These are phyloP conservation scores for Acromyrmex heyeri DNA, from an alignment of 1,140 invertebrate genomes.

Conservation along the genomic window DNA sequence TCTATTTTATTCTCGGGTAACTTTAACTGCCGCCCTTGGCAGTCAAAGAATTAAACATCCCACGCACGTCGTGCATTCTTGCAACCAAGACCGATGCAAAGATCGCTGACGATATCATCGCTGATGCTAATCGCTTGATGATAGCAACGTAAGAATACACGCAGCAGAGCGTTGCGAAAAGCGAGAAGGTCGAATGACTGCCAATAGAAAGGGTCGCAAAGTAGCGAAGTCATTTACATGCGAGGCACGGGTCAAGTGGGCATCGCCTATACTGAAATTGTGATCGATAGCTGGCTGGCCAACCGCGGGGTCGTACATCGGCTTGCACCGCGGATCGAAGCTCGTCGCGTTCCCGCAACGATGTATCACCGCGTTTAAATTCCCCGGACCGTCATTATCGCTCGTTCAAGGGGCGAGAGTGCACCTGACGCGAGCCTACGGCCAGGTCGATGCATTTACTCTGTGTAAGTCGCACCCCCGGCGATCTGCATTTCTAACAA, in stretches of 20 bases:
- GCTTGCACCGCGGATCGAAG: slow-evolving; percentile 45
- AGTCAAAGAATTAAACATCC: not conserved
- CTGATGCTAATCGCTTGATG: slow-evolving; percentile 23
- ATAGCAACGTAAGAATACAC: not conserved
- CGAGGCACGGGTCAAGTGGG: slow-evolving; percentile 34
- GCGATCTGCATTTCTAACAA: slow-evolving; percentile 41
- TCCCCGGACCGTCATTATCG: slow-evolving; percentile 47
- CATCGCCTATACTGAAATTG: slow-evolving; percentile 52
- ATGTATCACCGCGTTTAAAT: slow-evolving; percentile 45
- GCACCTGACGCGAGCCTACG: slow-evolving; percentile 16
- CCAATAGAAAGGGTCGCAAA: slow-evolving; percentile 28
- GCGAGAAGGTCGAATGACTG: slow-evolving; percentile 30
- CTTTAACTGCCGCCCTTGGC: not conserved
- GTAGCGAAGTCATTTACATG: slow-evolving; percentile 59
- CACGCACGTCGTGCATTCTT: not conserved
- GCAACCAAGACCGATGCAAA: not conserved
- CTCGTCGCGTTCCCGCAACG: slow-evolving; percentile 8
- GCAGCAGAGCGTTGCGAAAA: not conserved
- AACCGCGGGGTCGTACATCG: not conserved
- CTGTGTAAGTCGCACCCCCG: slow-evolving; percentile 14
- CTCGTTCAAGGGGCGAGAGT: not conserved
- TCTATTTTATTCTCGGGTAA: not conserved
- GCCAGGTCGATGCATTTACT: slow-evolving; percentile 48
- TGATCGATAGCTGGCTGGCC: slow-evolving; percentile 37
- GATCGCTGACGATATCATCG: not conserved